These are phyloP conservation scores for Neuroterus valhalla DNA, from an alignment of 1,140 invertebrate genomes.

Conservation along the genomic window DNA sequence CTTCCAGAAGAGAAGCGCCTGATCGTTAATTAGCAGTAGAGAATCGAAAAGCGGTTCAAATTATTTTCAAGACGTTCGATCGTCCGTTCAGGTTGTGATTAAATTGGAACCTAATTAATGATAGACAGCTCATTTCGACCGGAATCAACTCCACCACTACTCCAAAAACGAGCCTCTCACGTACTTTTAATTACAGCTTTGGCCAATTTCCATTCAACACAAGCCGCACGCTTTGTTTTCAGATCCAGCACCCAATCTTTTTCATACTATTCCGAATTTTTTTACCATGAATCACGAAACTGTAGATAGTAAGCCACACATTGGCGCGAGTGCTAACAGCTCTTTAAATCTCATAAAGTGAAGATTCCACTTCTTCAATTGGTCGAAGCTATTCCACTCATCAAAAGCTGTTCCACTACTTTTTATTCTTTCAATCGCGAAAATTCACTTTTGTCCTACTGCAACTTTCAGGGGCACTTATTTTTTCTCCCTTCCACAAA, in stretches of 20 bases:
- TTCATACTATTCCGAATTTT: neutral
- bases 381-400: too few relatives aligned
- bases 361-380: too few relatives aligned
- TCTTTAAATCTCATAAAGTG: too few relatives aligned
- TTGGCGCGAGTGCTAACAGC: too few relatives aligned
- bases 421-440: too few relatives aligned
- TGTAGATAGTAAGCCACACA: neutral
- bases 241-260: neutral
- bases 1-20: neutral
- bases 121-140: slow-evolving; percentile 55
- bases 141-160: neutral
- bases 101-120: slow-evolving; percentile 59
- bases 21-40: neutral
- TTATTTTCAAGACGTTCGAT: neutral
- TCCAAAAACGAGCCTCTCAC: neutral
- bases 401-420: too few relatives aligned
- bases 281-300: neutral
- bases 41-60: slow-evolving; percentile 6
- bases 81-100: slow-evolving; percentile 43
- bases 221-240: neutral
- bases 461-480: too few relatives aligned
- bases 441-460: too few relatives aligned
- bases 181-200: slow-evolving; percentile 15
- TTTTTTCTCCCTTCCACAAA: too few relatives aligned
- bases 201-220: neutral